Base-by-base conservation (phyloP, 1,140 invertebrate genomes). In the Drosophila murphyi region DNA sequence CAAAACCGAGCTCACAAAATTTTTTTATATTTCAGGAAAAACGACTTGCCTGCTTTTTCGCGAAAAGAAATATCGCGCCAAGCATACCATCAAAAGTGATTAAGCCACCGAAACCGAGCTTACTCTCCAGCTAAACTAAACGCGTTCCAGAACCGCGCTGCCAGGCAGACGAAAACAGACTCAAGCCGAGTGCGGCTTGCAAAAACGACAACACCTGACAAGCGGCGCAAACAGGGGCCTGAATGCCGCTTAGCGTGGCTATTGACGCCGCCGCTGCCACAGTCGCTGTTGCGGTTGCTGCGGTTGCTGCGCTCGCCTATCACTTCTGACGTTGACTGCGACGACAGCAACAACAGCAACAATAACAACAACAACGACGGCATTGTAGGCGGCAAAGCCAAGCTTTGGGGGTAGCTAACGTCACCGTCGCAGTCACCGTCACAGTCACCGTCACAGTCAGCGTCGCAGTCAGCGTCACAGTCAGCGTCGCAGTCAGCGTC, bases 151-250 rank as follows among this genome's bases (percentile, higher is more conserved):
- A 88, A 88, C 85, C 85, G 80, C 85, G 85, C 85, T 89, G 77
- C 85, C 77, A 81, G 77, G 80, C 85, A 88, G 85, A 89, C 85
- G 80, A 88, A 88, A 88, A 75, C 74, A 83, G 80, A 88, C 85
- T 88, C 80, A 88, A 69, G 72, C 80, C 56, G 56, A 81, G 34
- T 31, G 77, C 60, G 70, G 81, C 86, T 88, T 85, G 85, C 85
- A 85, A 88, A 88, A 89, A 89, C 85, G 77, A 88, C 81, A 89
- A 89, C 85, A 88, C 85, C 85, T 88, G 82, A 86, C 77, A 50
- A 50, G 57, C 78, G 72, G 71, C 74, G 48, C 67, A 34, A 72
- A 65, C 41, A 29, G 10, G 28, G 71, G 50, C 68, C 50, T 47
- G 52, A 55, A 32, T 41, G 51, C 62, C 39, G 31, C 45, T 60